Conservation (phyloP, 2,113 vertebrate genomes). For the Tupaia tana region DNA sequence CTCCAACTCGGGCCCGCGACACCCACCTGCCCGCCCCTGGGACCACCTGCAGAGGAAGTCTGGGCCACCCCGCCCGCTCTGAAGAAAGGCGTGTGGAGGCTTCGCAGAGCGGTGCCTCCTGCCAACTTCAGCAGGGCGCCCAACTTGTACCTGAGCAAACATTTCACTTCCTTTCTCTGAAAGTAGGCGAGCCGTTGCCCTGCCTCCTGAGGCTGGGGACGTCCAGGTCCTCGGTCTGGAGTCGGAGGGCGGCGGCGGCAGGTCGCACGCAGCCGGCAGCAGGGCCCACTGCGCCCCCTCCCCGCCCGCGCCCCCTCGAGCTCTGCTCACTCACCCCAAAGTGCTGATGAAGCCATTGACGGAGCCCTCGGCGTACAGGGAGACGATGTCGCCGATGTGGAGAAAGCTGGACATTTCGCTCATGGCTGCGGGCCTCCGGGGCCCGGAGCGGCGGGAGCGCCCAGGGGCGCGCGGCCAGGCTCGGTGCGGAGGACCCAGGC, state of each 20-base stretch:
- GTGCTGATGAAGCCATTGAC: slow-evolving; percentile 99
- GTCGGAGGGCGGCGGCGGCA: not conserved
- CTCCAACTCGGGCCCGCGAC: not conserved
- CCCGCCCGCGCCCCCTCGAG: not conserved
- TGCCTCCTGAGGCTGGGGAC: not conserved
- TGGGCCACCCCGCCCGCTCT: not conserved
- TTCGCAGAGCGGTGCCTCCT: not conserved
- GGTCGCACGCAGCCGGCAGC: not conserved
- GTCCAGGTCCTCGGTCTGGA: not conserved
- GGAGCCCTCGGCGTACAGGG: slow-evolving; percentile 97
- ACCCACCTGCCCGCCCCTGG: slow-evolving; percentile 21
- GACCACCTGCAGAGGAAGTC: slow-evolving; percentile 68
- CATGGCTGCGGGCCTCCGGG: slow-evolving; percentile 82
- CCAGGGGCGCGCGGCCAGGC: slow-evolving; percentile 13
- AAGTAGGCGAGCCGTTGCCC: not conserved
- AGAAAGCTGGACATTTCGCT: slow-evolving; percentile 99
- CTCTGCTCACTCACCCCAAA: slow-evolving; percentile 90
- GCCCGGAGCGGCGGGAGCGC: not conserved
- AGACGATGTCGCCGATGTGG: slow-evolving; percentile 98
- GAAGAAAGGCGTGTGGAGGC: not conserved
- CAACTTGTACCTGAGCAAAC: slow-evolving; percentile 76
- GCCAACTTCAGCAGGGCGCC: slow-evolving; percentile 11
- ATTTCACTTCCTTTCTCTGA: slow-evolving; percentile 72
- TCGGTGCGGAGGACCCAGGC: not conserved
- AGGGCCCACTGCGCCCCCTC: not conserved